Base-by-base conservation (phyloP, 2,797 vertebrate genomes). In the Aphelocoma californica region DNA sequence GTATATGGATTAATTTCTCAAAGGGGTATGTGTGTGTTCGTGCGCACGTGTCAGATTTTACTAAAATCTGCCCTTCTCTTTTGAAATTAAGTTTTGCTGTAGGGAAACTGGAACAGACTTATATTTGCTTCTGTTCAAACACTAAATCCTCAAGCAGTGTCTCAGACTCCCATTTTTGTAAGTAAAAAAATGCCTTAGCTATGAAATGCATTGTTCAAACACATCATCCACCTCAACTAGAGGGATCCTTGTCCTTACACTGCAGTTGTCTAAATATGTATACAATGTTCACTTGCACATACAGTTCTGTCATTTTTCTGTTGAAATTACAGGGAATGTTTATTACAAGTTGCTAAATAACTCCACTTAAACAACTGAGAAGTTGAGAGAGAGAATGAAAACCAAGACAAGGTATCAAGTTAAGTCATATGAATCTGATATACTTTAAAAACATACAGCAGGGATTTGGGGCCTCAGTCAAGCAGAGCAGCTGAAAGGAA, bases 351-450 rank as follows among this genome's bases (percentile, higher is more conserved):
- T 93, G 64, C 86, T 85, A 48, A 90, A 91, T 51, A 80, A 93
- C 56, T 73, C 72, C 73, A 90, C 80, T 96, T 90, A 66, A 92
- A 83, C 81, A 91, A 93, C 90, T n/a, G 53, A 89, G 85, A 95
- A 83, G 75, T 3, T 85, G 71, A 88, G 91, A 85, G 91, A 85
- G 62, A 94, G 58, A 89, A 96, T 66, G 88, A 94, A 96, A 95
- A 93, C 78, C 79, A 91, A 95, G 73, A 79, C 78, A 74, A 73
- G 29, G 81, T 94, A 94, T 93, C 96, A 93, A 93, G 79, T 93
- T 86, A 92, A 97, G 88, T 92, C 95, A 90, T 85, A 93, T 48
- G 91, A 97, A 96, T 85, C 89, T 10, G 70, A 96, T 95, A 93
- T 70, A 93, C 93, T 95, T 95, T 81, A 91, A 94, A 94, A 96